Conservation (phyloP, 2,113 vertebrate genomes). For the Tricholaema leucomelas region DNA sequence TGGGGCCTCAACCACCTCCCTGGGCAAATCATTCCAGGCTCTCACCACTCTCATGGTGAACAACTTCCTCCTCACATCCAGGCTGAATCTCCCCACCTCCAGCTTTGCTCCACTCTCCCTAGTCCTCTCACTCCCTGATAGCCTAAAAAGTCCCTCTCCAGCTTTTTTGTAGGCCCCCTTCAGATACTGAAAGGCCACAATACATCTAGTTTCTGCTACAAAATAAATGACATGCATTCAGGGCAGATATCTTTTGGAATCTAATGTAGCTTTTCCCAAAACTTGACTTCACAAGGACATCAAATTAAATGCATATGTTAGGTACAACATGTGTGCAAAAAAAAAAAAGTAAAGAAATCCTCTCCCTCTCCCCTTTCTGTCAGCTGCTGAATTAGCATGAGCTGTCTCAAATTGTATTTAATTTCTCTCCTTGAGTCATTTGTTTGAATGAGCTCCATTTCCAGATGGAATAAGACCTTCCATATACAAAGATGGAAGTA, state of each 20-base stretch:
- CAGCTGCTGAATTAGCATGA: not conserved
- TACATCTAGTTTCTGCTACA: not conserved
- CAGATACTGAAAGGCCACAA: no score
- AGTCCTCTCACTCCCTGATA: no score
- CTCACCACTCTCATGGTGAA: no score
- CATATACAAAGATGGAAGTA: not conserved
- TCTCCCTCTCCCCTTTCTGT: not conserved
- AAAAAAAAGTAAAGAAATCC: no score
- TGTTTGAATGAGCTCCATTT: not conserved
- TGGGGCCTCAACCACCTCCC: no score
- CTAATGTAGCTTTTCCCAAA: not conserved
- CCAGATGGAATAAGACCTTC: not conserved
- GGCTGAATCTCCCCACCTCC: no score
- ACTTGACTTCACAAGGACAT: not conserved
- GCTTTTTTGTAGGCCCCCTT: no score
- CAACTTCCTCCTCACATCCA: no score
- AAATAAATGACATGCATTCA: not conserved
- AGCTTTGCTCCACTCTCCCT: no score
- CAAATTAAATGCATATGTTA: not conserved
- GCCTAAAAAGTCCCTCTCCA: no score
- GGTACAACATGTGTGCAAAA: not conserved
- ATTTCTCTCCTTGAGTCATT: not conserved
- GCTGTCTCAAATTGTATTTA: not conserved
- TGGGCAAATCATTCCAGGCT: no score
- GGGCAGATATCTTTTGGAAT: not conserved